Evolutionary conservation across 2,888 invertebrate species (phyloP).

Genomic region (Synanthedon tipuliformis): DNA sequence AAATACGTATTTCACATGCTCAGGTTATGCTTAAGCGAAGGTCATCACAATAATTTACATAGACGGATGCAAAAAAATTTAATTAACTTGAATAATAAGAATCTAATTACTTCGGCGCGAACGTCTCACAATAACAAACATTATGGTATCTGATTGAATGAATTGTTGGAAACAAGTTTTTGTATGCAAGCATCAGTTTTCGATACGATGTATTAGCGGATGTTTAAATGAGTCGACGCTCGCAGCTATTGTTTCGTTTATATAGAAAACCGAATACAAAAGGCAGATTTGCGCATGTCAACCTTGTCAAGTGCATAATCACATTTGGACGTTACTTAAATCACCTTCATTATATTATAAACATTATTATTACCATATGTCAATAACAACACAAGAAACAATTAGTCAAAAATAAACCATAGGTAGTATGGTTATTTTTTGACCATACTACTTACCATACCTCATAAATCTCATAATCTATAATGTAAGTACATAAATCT

Average conservation of each 20-base stretch:
- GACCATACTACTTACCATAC: too few species aligned
- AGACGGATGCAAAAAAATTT: neutral
- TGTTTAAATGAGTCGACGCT: constrained; percentile 14
- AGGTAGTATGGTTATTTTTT: too few species aligned
- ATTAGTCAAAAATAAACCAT: too few species aligned
- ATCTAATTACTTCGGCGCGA: neutral
- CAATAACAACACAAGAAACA: too few species aligned
- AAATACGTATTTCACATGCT: neutral
- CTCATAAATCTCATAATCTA: too few species aligned
- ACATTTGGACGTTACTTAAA: constrained; percentile 8
- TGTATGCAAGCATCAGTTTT: neutral
- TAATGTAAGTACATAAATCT: too few species aligned
- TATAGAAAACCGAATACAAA: constrained; percentile 17
- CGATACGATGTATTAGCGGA: constrained; percentile 12
- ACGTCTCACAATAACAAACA: neutral
- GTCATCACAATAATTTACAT: neutral
- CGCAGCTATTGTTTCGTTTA: constrained; percentile 25
- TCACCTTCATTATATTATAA: constrained; percentile 3
- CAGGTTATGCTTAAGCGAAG: neutral
- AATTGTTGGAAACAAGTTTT: neutral
- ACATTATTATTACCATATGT: neutral
- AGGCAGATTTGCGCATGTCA: constrained; percentile 22
- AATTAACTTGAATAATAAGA: neutral
- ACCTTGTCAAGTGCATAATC: constrained; percentile 12
- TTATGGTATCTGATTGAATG: neutral